Evolutionary conservation across 2,888 invertebrate genomes (phyloP).

Genomic region (Trachelus stipa): DNA sequence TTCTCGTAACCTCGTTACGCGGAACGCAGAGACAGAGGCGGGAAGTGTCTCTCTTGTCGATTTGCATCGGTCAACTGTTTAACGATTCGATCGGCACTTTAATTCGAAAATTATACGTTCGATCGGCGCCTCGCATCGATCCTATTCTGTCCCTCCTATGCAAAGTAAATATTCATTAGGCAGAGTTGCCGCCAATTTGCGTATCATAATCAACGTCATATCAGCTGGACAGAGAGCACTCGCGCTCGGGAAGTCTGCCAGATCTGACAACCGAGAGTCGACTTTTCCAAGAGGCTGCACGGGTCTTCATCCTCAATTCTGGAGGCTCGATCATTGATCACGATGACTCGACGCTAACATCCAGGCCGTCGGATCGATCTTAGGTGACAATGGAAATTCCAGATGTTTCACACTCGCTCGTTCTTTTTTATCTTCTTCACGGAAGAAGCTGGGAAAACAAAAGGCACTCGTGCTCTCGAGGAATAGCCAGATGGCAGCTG

Average conservation of each 20-base stretch:
- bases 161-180: constrained; percentile 64
- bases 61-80: constrained; percentile 56
- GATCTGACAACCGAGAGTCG: background rate
- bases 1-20: too few species aligned
- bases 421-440: too few species aligned
- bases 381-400: constrained; percentile 8
- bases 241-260: background rate
- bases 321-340: background rate
- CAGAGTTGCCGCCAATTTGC: constrained; percentile 52
- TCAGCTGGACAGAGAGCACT: constrained; percentile 28
- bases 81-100: constrained; percentile 55
- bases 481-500: too few species aligned
- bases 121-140: constrained; percentile 54
- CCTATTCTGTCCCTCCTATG: constrained; percentile 42
- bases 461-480: too few species aligned
- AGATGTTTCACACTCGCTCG: background rate
- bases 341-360: too few species aligned
- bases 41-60: constrained; percentile 15
- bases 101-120: constrained; percentile 65
- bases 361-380: background rate
- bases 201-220: constrained; percentile 63
- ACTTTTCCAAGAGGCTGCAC: too few species aligned
- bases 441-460: too few species aligned
- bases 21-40: background rate
- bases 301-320: background rate